A percentile compares a stretch with the other conserved stretches of the same genome.
Evolutionary conservation across 2,113 vertebrate genomes (phyloP).

Genomic region (Macaca nemestrina): DNA sequence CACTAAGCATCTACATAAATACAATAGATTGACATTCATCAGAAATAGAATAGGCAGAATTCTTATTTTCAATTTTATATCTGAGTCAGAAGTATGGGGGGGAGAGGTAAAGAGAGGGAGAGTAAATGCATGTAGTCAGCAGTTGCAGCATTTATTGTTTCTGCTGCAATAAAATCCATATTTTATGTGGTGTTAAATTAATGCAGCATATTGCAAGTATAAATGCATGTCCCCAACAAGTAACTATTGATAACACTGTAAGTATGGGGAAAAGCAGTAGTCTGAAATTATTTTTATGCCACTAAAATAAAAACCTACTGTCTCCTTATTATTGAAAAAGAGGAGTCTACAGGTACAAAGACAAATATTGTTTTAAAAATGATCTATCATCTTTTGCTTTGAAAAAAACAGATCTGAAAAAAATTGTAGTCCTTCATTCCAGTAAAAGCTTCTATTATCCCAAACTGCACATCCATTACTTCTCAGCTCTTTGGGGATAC

Average conservation of each 20-base stretch:
- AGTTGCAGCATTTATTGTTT: constrained; percentile 83
- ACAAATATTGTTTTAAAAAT: constrained; percentile 80
- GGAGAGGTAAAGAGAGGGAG: background rate
- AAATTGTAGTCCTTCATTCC: constrained; percentile 79
- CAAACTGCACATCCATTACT: constrained; percentile 71
- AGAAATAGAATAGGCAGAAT: constrained; percentile 53
- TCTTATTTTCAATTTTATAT: constrained; percentile 63
- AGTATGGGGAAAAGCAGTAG: constrained; percentile 74
- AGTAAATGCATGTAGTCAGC: constrained; percentile 68
- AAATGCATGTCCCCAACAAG: constrained; percentile 75
- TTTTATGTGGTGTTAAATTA: constrained; percentile 87
- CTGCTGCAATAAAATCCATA: constrained; percentile 88
- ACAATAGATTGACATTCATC: constrained; percentile 54
- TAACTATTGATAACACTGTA: constrained; percentile 79
- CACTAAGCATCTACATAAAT: constrained; percentile 65
- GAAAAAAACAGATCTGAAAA: constrained; percentile 74
- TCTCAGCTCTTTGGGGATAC: constrained; percentile 75
- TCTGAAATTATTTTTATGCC: constrained; percentile 59
- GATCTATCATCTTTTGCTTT: constrained; percentile 83
- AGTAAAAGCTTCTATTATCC: constrained; percentile 79
- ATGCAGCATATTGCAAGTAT: constrained; percentile 83
- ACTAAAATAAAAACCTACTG: constrained; percentile 71
- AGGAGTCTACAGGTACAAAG: constrained; percentile 80
- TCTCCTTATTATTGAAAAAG: constrained; percentile 72
- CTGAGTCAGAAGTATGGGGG: constrained; percentile 34